These are phyloP conservation scores for Hyperoplus lanceolatus DNA, from an alignment of 2,797 vertebrate genomes.

Conservation along the genomic window DNA sequence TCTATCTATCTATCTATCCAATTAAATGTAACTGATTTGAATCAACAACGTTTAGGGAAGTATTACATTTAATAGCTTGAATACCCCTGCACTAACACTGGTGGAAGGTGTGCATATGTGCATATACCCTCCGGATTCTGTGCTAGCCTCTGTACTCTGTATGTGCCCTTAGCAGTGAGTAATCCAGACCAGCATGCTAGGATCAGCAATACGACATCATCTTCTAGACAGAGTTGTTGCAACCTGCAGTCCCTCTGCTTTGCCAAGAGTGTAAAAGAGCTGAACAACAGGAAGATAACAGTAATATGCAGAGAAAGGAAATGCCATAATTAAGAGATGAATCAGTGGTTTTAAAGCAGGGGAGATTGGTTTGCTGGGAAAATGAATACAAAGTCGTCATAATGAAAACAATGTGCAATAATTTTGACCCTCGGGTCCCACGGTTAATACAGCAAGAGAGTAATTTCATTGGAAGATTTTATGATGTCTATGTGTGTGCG, in stretches of 20 bases:
- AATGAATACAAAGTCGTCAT: constrained; percentile 52
- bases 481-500: background rate
- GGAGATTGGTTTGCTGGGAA: constrained; percentile 21
- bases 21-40: background rate
- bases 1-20: no score
- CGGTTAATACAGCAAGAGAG: constrained; percentile 30
- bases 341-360: constrained; percentile 52
- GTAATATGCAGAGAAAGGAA: constrained; percentile 36
- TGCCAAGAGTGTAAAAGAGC: constrained; percentile 47
- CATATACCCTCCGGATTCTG: constrained; percentile 26
- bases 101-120: constrained; percentile 3
- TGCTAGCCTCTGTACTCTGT: constrained; percentile 4
- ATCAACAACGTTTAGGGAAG: background rate
- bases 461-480: constrained; percentile 37
- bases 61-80: constrained; percentile 11
- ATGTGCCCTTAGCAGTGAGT: constrained; percentile 45
- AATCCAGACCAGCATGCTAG: constrained; percentile 41
- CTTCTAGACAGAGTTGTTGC: constrained; percentile 22
- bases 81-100: background rate
- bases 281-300: constrained; percentile 28
- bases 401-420: constrained; percentile 54
- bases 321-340: constrained; percentile 50
- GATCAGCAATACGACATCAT: constrained; percentile 58
- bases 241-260: constrained; percentile 43
- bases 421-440: constrained; percentile 47